phyloP scores from a whole-genome alignment of 2,888 invertebrate genomes.

The Abscondita cerata region DNA sequence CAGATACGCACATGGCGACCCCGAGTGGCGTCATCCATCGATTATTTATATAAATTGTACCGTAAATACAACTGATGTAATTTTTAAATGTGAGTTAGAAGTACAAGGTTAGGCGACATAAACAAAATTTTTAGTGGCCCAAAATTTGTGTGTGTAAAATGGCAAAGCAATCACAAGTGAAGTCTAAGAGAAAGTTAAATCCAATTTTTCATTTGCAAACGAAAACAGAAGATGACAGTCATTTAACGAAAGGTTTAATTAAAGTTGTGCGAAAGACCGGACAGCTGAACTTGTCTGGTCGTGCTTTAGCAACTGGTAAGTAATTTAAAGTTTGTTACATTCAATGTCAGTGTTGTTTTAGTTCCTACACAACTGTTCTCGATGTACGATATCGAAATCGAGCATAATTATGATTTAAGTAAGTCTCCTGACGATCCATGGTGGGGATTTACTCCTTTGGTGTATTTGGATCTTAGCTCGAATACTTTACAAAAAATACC shows the following conservation, averaged over 20 bases:
- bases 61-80: not conserved
- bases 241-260: conserved; percentile 73
- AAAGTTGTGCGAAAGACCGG: conserved; percentile 84
- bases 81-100: not conserved
- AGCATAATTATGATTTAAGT: conserved; percentile 67
- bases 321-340: conserved; percentile 16
- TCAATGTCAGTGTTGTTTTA: conserved; percentile 48
- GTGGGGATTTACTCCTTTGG: conserved; percentile 85
- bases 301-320: conserved; percentile 75
- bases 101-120: conserved; percentile 12
- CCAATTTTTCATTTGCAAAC: conserved; percentile 77
- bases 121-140: not conserved
- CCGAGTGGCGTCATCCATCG: not conserved
- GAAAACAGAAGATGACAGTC: conserved; percentile 72
- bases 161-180: conserved; percentile 53
- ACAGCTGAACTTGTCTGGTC: conserved; percentile 78
- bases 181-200: conserved; percentile 55
- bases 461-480: conserved; percentile 78
- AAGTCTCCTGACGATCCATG: conserved; percentile 69
- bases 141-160: conserved; percentile 35
- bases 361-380: conserved; percentile 78
- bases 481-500: conserved; percentile 73
- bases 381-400: conserved; percentile 72
- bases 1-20: not conserved
- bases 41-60: conserved; percentile 10